Evolutionary conservation across 1,140 invertebrate genomes (phyloP).

Genomic region (Pogonus chalceus): DNA sequence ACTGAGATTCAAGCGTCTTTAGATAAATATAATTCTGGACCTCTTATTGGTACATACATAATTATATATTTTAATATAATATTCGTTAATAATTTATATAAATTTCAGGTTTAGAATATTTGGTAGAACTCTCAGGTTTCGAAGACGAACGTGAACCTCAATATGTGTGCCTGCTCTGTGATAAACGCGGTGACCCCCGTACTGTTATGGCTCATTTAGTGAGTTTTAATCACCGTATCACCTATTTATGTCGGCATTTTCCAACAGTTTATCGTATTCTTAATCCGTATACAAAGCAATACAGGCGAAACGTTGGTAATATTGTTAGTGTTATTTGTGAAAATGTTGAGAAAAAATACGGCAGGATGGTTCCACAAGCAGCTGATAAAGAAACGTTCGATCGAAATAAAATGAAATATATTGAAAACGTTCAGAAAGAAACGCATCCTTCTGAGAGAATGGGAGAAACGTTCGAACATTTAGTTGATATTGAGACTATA

Average conservation of each 20-base stretch:
- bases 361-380: conserved; percentile 46
- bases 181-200: conserved; percentile 61
- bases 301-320: conserved; percentile 43
- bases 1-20: conserved; percentile 41
- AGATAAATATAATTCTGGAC: conserved; percentile 19
- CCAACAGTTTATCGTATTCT: conserved; percentile 33
- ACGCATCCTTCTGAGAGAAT: conserved; percentile 38
- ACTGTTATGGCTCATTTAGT: conserved; percentile 65
- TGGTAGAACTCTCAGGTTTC: conserved; percentile 55
- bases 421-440: conserved; percentile 41
- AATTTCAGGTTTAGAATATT: conserved; percentile 49
- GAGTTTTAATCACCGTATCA: conserved; percentile 50
- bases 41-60: conserved; percentile 28
- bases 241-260: conserved; percentile 45
- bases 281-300: conserved; percentile 34
- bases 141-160: conserved; percentile 49
- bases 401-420: conserved; percentile 43
- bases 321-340: conserved; percentile 44
- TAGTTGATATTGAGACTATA: conserved; percentile 28
- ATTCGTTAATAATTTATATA: conserved; percentile 37
- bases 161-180: conserved; percentile 65
- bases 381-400: conserved; percentile 44
- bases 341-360: conserved; percentile 49
- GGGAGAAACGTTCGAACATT: conserved; percentile 29
- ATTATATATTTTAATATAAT: neutral